Evolutionary conservation across 2,888 invertebrate species (phyloP).

Genomic region (Ochlodes sylvanus): DNA sequence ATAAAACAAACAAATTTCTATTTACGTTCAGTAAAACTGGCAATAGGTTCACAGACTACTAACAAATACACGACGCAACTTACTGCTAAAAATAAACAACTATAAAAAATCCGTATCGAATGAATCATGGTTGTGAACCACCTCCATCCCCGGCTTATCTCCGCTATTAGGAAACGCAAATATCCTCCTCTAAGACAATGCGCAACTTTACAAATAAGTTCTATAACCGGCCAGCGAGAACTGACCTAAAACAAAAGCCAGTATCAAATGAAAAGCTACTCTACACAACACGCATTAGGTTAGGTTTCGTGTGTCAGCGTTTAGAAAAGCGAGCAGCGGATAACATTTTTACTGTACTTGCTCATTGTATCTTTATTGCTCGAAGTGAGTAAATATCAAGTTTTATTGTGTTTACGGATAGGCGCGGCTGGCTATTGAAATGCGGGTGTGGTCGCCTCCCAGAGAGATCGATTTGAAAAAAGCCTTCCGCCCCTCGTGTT

Average conservation of each 20-base stretch:
- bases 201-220: conserved; percentile 75
- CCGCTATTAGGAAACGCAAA: conserved; percentile 67
- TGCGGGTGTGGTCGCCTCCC: conserved; percentile 78
- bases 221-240: conserved; percentile 60
- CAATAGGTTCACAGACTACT: conserved; percentile 43
- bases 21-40: not conserved
- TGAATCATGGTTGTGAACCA: conserved; percentile 50
- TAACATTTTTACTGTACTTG: conserved; percentile 69
- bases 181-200: conserved; percentile 70
- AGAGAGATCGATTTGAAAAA: conserved; percentile 64
- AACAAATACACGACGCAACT: conserved; percentile 58
- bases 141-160: conserved; percentile 68
- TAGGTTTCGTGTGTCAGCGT: conserved; percentile 36
- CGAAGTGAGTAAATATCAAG: conserved; percentile 77
- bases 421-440: conserved; percentile 63
- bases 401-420: conserved; percentile 82
- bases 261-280: conserved; percentile 47
- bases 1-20: not conserved
- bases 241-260: conserved; percentile 44
- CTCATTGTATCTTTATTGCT: conserved; percentile 79
- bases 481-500: conserved; percentile 67
- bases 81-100: conserved; percentile 68
- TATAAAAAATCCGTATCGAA: conserved; percentile 51
- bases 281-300: conserved; percentile 41
- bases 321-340: conserved; percentile 55